Evolutionary conservation across 2,113 vertebrate genomes (phyloP), one percentile per base, ranked within the genome.

Genomic region (Hypanus sabinus): DNA sequence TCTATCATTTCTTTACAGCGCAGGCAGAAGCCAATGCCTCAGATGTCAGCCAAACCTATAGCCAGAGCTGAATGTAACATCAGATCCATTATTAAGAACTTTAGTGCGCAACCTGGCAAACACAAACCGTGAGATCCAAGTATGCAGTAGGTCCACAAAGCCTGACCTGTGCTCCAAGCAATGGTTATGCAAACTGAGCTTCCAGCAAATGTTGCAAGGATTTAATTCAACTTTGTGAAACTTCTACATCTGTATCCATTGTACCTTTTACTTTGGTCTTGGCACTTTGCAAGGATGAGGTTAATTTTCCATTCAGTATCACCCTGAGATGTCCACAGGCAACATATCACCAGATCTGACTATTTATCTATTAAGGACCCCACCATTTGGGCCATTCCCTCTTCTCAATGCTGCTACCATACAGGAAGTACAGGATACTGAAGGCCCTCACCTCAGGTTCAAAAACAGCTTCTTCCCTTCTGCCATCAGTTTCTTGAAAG

Each of bases 21-120:
- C 87, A 90, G 24, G n/a, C 60, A 90, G 30, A 36, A 70, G n/a
- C 12, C 7, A 33, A 70, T 91, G 5, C 36, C n/a, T 14, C 33
- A 68, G 68, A 68, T 36, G n/a, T 91, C 62, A 91, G 83, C 83
- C 83, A 87, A 87, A 20, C 16, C 87, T 36, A 90, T 60, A 68
- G n/a, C 68, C 62, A 91, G 62, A 33, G n/a, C 5, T 68, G 7
- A 36, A 11, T 18, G 5, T n/a, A 30, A 62, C 60, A 70, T 33
- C 62, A 68, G 68, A 18, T 68, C 33, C 62, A 70, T 36, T 55
- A 91, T 8, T 36, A 20, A 36, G 7, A 60, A 14, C 8, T 68
- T 33, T 16, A 36, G 30, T 91, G 36, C 27, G 9, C 36, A 12
- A 9, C 5, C 62, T 62, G 12, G 24, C 12, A 57, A 91, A 91